Percentiles rank a stretch among this genome's conserved stretches.
phyloP scores from a whole-genome alignment of 2,113 vertebrate genomes.

The Gasterosteus aculeatus region DNA sequence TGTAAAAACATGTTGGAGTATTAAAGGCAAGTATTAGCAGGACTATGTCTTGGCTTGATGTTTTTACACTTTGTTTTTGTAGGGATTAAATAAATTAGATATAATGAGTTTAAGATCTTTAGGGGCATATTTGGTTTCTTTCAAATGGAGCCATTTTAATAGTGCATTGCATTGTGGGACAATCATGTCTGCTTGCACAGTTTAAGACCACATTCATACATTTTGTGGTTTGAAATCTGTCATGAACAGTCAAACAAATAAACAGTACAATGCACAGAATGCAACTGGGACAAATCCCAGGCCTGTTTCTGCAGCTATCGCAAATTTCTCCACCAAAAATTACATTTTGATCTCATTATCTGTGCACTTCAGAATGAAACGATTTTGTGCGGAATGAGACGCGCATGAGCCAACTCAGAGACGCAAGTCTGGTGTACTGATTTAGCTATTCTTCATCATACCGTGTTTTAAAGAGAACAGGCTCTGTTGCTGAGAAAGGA shows the following conservation, averaged over 20 bases:
- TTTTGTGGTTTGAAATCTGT: conserved; percentile 9
- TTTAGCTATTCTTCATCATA: conserved; percentile 41
- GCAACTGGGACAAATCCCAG: conserved; percentile 16
- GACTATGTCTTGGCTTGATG: not conserved
- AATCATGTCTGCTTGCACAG: not conserved
- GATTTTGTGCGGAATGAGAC: conserved; percentile 21
- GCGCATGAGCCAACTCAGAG: conserved; percentile 30
- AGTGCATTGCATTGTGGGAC: not conserved
- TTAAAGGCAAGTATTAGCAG: not conserved
- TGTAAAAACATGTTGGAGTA: not conserved
- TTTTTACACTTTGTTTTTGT: not conserved
- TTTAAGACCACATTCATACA: not conserved
- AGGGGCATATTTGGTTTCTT: not conserved
- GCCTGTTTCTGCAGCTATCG: conserved; percentile 17
- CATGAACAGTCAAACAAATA: not conserved
- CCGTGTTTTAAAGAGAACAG: conserved; percentile 58
- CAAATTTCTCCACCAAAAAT: conserved; percentile 37
- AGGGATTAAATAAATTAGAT: not conserved
- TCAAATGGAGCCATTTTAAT: not conserved
- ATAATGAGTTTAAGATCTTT: not conserved
- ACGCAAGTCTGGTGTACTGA: conserved; percentile 59
- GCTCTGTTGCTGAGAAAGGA: conserved; percentile 40
- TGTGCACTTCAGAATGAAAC: conserved; percentile 30
- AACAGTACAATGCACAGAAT: conserved; percentile 4
- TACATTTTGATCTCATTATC: conserved; percentile 50